Conservation (phyloP, 2,888 invertebrate species). For the Limnephilus marmoratus region DNA sequence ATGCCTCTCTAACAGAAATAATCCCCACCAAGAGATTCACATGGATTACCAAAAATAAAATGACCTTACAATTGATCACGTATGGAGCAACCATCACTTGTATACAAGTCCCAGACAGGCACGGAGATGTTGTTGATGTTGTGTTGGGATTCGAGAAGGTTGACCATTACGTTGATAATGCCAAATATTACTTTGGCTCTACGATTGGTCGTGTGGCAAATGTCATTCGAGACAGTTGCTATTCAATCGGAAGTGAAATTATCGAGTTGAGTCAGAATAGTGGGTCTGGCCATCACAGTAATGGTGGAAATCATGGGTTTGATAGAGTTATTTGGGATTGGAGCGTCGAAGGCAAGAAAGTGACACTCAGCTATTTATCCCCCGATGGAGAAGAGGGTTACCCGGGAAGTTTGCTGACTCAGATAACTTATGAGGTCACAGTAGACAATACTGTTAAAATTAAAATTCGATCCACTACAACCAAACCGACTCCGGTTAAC, state of each 20-base stretch:
- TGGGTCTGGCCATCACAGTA: slow-evolving; percentile 81
- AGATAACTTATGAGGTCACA: slow-evolving; percentile 83
- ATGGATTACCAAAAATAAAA: slow-evolving; percentile 81
- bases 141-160: slow-evolving; percentile 89
- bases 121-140: slow-evolving; percentile 85
- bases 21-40: slow-evolving; percentile 76
- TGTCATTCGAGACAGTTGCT: slow-evolving; percentile 82
- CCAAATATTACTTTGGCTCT: slow-evolving; percentile 88
- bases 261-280: slow-evolving; percentile 86
- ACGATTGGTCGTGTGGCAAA: slow-evolving; percentile 93
- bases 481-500: slow-evolving; percentile 89
- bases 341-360: slow-evolving; percentile 78
- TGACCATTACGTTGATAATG: slow-evolving; percentile 78
- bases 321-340: slow-evolving; percentile 88
- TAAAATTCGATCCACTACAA: slow-evolving; percentile 85
- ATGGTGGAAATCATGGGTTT: slow-evolving; percentile 92
- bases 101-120: slow-evolving; percentile 85
- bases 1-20: neutral
- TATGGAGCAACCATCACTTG: slow-evolving; percentile 90
- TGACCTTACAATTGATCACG: slow-evolving; percentile 83
- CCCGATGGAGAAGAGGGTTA: slow-evolving; percentile 91
- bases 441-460: slow-evolving; percentile 86
- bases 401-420: slow-evolving; percentile 88
- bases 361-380: slow-evolving; percentile 86
- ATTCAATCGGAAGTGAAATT: slow-evolving; percentile 76